Conservation (phyloP, 2,888 invertebrate species). For the Camptogramma bilineatum region DNA sequence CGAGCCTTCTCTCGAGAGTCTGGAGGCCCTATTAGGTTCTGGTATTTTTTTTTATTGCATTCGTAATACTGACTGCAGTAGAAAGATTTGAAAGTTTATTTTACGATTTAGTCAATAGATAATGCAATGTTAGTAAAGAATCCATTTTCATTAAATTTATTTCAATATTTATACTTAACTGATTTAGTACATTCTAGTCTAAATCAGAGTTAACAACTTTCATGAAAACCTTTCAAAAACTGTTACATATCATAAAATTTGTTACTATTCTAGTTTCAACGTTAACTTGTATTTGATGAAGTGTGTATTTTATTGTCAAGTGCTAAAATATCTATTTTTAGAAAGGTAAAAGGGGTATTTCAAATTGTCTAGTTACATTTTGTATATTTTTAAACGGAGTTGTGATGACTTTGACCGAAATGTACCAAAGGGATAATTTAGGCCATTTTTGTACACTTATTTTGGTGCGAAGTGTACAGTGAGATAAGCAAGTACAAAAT, state of each 20-base stretch:
- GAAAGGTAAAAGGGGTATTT: conserved; percentile 19
- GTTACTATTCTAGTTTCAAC: conserved; percentile 23
- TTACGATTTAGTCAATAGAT: neutral
- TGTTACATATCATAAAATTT: conserved; percentile 24
- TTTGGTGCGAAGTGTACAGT: conserved; percentile 35
- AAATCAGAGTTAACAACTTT: conserved; percentile 29
- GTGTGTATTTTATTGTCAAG: conserved; percentile 42
- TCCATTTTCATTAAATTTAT: neutral
- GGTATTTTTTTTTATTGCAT: conserved; percentile 25
- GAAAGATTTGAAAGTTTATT: conserved; percentile 1
- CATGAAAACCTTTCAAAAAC: conserved; percentile 43
- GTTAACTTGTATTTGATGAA: conserved; percentile 25
- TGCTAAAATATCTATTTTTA: conserved; percentile 34
- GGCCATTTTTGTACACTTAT: conserved; percentile 28
- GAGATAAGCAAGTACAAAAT: conserved; percentile 37
- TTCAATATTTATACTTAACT: neutral
- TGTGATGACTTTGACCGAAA: conserved; percentile 24
- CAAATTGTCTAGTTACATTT: conserved; percentile 21
- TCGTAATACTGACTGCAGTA: conserved; percentile 5
- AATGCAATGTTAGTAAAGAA: conserved; percentile 21
- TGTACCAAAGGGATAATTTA: too few species aligned
- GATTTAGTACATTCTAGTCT: conserved; percentile 25
- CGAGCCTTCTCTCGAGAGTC: too few species aligned
- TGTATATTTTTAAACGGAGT: conserved; percentile 15
- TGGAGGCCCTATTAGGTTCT: conserved; percentile 22